Evolutionary conservation across 2,113 vertebrate genomes (phyloP), one percentile per base, ranked within the genome.

Genomic region (Ranitomeya variabilis): DNA sequence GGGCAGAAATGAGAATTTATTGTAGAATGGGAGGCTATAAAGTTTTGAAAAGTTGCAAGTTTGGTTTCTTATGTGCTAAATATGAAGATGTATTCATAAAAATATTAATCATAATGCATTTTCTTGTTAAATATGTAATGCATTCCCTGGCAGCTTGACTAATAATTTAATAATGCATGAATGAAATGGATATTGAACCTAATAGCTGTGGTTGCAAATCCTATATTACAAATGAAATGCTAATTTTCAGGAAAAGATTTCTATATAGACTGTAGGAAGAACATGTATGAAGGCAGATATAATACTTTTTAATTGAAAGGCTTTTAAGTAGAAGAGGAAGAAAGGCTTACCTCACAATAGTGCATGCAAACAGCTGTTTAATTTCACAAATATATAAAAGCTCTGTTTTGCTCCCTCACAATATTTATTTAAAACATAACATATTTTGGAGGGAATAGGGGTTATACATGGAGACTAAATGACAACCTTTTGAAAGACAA

Each of bases 71-170:
- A 51, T 78, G 51, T 78, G 71, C 74, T 79, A 84, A 78, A 89
- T 79, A 54, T 59, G 60, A 66, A 51, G 57, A 21, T 13, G 60
- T 73, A 89, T 85, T 79, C 62, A 69, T 85, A 77, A 85, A 85
- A 54, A 23, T 85, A 69, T 78, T 89, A 83, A 54, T 83, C 81
- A 79, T 78, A 69, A 79, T 60, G 85, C 74, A 78, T 82, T 85
- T 78, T 84, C 74, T 89, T 76, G 71, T 85, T 59, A 77, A 89
- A 89, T 69, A 85, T 79, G 82, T 78, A 85, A 89, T 89, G 87
- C 51, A 84, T 85, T 77, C 62, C 31, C 59, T 76, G 82, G 82
- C 87, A 85, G 45, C 31, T 79, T 85, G 81, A 89, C 82, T 85
- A 66, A 79, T 76, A 57, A 59, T 79, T 88, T 66, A 89, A 55